Evolutionary conservation across 2,113 vertebrate species (phyloP).

Genomic region (Cheirogaleus medius): DNA sequence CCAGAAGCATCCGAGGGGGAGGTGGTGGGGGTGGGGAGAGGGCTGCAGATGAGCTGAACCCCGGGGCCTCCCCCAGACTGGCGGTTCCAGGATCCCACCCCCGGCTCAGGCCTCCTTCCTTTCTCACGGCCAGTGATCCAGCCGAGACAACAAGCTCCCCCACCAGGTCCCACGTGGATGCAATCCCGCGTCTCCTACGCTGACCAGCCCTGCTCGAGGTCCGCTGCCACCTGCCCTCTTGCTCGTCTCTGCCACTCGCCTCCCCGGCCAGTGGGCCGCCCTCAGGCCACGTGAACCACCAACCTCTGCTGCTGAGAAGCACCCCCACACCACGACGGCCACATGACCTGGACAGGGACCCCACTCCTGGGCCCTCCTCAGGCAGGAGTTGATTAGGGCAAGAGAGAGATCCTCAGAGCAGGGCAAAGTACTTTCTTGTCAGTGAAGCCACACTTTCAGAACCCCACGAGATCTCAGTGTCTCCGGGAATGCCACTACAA

Average conservation of each 20-base stretch:
- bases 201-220: neutral
- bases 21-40: accelerated
- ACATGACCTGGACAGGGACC: neutral
- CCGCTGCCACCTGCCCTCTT: neutral
- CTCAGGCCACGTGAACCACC: accelerated
- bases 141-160: neutral
- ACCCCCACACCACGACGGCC: accelerated
- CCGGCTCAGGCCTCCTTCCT: neutral
- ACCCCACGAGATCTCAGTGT: neutral
- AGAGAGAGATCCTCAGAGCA: neutral
- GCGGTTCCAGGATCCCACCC: neutral
- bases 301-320: neutral
- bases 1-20: neutral
- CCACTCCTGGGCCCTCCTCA: neutral
- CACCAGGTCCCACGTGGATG: neutral
- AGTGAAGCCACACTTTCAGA: neutral
- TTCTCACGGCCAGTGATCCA: neutral
- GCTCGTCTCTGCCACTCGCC: neutral
- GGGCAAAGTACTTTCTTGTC: neutral
- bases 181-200: neutral
- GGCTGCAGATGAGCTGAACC: neutral
- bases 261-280: neutral
- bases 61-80: neutral
- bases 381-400: neutral
- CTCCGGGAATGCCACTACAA: neutral